Base-by-base conservation (phyloP, 2,113 vertebrate species). In the Nothobranchius furzeri region DNA sequence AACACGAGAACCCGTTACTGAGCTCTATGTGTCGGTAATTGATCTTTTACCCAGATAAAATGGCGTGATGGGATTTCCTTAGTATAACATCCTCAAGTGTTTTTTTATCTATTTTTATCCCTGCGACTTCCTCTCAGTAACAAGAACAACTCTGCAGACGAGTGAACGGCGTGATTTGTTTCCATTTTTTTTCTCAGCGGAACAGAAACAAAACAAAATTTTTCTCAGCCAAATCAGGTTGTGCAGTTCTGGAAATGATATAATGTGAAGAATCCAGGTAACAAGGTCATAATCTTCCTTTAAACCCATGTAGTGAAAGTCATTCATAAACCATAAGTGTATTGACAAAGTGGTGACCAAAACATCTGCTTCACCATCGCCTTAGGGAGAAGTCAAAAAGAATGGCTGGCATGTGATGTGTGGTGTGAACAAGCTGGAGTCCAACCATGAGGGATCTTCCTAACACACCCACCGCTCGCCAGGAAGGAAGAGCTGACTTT, bases 401-500 rank as follows among this genome's bases (percentile, higher is more conserved):
- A 24, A 20, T 1, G 17, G 35, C 3, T 10, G 25, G 52, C 20
- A 24, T 56, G 14, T 14, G 12, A 20, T 50, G 30, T 2, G 14
- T 12, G 35, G 2, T 17, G 56, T 74, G 59, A 79, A 70, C n/a
- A 17, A 49, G 56, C 20, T 10, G 8, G 14, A 42, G 37, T 66
- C 36, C 52, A 43, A n/a, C 43, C 11, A 42, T 13, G 36, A 60
- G 70, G 62, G 70, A 59, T 58, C 24, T 12, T 5, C 20, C 20
- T 9, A n/a, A 11, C 17, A 24, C 25, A 20, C 42, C 9, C 14
- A 43, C 11, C 0, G 14, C 45, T 9, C 55, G 15, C 55, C 40
- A 48, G 35, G 53, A 49, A 64, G 14, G 42, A 61, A 20, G 73
- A 81, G 81, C 79, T 83, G 72, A 81, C 58, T 30, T 51, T 69